Base-by-base conservation (phyloP, 2,797 vertebrate genomes). In the Prunella strophiata region DNA sequence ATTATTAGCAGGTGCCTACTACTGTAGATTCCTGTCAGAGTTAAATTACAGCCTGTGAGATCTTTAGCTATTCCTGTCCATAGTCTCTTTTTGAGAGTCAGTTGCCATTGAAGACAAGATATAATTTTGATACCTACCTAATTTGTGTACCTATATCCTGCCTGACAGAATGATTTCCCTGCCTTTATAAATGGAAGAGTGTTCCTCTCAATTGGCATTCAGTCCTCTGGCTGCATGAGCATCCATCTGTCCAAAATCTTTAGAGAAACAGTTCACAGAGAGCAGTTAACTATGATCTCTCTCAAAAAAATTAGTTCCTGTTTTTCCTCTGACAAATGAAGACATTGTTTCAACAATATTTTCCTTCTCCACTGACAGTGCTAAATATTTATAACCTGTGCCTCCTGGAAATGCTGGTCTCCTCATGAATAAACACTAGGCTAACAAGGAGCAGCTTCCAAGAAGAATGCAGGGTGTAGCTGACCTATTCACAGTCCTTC, bases 101-200 rank as follows among this genome's bases (percentile, higher is more conserved):
- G 42, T 45, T 83, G 63, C 57, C 85, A 29, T 85, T 91, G 51
- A 59, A 84, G 74, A 87, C 47, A 96, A 54, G 7, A 73, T 97
- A 51, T 85, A 95, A 96, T 97, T 96, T 97, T 97, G 91, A 97
- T 94, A 96, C 80, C 57, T 95, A 94, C 90, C 94, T 97, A 97
- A 97, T 96, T 96, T 94, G 89, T 84, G 61, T 89, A 93, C 77
- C 89, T 96, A 68, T 93, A 85, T 95, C 71, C 88, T 75, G 30
- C 75, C 91, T 96, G 91, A 96, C 95, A 96, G 92, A 78, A 88
- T 92, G 84, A 96, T 96, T 97, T 96, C 89, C 90, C 82, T 86
- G 63, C 38, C 63, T 96, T 94, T 95, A 87, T 75, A 95, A 91
- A 94, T 47, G 88, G 58, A 91, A 77, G 43, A 4, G 1, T 47